Base-by-base conservation (phyloP, 2,888 invertebrate genomes). In the Daptonema setosum region DNA sequence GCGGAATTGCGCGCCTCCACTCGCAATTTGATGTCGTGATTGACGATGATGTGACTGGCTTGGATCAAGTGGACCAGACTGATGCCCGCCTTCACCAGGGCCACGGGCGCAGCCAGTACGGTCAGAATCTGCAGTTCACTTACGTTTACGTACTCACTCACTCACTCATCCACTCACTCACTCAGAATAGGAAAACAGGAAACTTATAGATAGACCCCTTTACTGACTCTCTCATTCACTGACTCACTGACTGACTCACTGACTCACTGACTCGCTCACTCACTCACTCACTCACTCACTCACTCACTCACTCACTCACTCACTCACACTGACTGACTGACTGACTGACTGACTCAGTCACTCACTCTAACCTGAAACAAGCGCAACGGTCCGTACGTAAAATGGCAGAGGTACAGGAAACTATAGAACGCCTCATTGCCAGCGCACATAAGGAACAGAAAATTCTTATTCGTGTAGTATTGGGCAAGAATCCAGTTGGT, bases 351-450 rank as follows among this genome's bases (percentile, higher is more conserved):
- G n/a, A n/a, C n/a, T n/a, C n/a, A n/a, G n/a, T n/a, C n/a, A 26
- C 28, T 45, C 24, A 56, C 48, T 24, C 56, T 28, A 47, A 43
- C 57, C 28, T 24, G n/a, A 80, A 80, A 73, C 80, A 83, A 56
- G 84, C 67, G 20, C 83, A 81, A 55, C 81, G 88, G 88, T 67
- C 91, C 91, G 68, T 81, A 78, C 61, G 85, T 85, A 75, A 97
- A 97, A 73, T 95, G 75, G 65, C 85, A 75, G 28, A 95, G 77
- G 74, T 97, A 97, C 47, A 97, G 76, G 64, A 85, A 79, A 57
- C 87, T 82, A 76, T 90, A 99, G 74, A 97, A 97, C 2, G 87
- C 80, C 74, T 97, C 97, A 74, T 97, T 97, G 53, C 86, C 90
- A 65, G 85, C 83, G 73, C 97, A 97, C 93, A 97, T 93, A 60